Evolutionary conservation across 2,797 vertebrate species (phyloP), one percentile per base, ranked within the genome.

Genomic region (Diplodus puntazzo): DNA sequence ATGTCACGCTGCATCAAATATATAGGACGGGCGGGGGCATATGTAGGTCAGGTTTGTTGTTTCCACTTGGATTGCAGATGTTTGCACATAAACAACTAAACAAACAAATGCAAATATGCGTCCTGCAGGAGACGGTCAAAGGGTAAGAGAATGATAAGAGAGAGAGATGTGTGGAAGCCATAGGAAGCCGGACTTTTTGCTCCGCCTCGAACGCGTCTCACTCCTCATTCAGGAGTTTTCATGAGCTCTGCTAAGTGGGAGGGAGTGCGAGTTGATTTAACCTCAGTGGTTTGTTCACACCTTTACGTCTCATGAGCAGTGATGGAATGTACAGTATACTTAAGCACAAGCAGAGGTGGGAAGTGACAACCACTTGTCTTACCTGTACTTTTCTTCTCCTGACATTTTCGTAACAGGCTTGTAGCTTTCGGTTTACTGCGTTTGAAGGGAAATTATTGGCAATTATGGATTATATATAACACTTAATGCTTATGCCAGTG

Each of bases 31-130:
- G 8, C 2, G 4, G 45, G 68, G 67, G 49, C 71, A 82, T 76
- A 89, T 88, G 77, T 88, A 87, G 89, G 90, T 89, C 91, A 85
- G 2, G n/a, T 23, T 42, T 75, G 49, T 82, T 82, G 77, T 82
- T 69, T 81, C 70, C 68, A 77, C 53, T 25, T 68, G 50, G n/a
- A 74, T 50, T 80, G 82, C 86, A 81, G 76, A 88, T 84, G 79
- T 92, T 80, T 85, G 78, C 71, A 69, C 52, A 75, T 67, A 85
- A 79, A 86, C 69, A 89, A 81, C 60, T 66, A 70, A 82, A 86
- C 75, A 83, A 81, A 91, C 46, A 79, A 17, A 81, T 59, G 48
- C 17, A 71, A 63, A 59, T 64, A 58, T 54, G 45, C 13, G 21
- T 69, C 46, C 23, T 1, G 13, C 4, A 16, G 71, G 58, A 73